Percentiles rank a stretch among this genome's conserved stretches.
Conservation (phyloP, 2,113 vertebrate species). For the Oreotrochilus melanogaster region DNA sequence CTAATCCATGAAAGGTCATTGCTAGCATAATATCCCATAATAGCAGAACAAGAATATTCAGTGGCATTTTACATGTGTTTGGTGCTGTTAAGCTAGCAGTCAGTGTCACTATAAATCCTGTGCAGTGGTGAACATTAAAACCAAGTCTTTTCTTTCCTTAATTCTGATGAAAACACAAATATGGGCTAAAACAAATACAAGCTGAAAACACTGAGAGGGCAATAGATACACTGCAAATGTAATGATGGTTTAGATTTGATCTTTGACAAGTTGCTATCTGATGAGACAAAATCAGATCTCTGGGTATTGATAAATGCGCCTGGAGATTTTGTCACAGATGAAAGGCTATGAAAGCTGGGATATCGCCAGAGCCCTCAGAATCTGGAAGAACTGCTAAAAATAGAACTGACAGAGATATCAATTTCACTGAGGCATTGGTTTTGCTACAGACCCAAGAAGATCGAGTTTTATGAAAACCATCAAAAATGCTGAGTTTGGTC, state of each 20-base stretch:
- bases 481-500: neutral
- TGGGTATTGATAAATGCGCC: neutral
- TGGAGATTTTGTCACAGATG: conserved; percentile 4
- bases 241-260: neutral
- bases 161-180: neutral
- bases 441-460: neutral
- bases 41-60: neutral
- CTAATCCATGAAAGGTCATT: conserved; percentile 15
- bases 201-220: neutral
- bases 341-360: neutral
- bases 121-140: neutral
- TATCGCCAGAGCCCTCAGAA: neutral
- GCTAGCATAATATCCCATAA: neutral
- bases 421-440: conserved; percentile 14
- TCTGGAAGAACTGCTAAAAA: neutral
- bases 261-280: neutral
- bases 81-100: neutral
- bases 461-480: neutral
- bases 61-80: neutral
- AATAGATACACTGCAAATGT: neutral
- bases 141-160: neutral
- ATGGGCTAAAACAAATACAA: neutral
- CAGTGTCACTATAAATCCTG: neutral
- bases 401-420: neutral
- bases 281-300: neutral